A percentile compares a stretch with the other conserved stretches of the same genome.
Conservation (phyloP, 2,797 vertebrate genomes). For the Cyprinella venusta region DNA sequence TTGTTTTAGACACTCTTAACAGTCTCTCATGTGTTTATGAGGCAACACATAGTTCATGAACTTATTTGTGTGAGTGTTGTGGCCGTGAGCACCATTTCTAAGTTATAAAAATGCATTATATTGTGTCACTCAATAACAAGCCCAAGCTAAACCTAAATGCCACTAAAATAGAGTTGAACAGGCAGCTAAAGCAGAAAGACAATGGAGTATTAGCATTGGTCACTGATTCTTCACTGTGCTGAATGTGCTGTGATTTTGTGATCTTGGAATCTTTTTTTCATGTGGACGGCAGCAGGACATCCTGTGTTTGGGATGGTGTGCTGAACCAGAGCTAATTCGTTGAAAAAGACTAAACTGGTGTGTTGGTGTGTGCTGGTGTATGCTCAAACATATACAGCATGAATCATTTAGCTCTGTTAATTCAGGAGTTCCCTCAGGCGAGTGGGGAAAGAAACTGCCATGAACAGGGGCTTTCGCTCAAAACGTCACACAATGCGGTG, state of each 20-base stretch:
- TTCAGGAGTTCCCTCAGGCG: slow-evolving; percentile 39
- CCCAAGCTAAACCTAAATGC: not conserved
- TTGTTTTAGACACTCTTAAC: not conserved
- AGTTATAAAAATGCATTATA: not conserved
- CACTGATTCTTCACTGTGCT: slow-evolving; percentile 20
- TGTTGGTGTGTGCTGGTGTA: slow-evolving; percentile 8
- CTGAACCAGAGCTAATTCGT: not conserved
- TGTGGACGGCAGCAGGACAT: slow-evolving; percentile 10
- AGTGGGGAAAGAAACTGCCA: not conserved
- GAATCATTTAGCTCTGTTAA: slow-evolving; percentile 47
- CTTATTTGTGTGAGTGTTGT: not conserved
- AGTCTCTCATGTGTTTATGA: not conserved
- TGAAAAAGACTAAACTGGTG: not conserved
- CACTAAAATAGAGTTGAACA: not conserved
- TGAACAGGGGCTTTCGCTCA: slow-evolving; percentile 5
- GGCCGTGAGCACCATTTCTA: not conserved
- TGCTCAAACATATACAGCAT: not conserved
- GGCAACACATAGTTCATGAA: not conserved
- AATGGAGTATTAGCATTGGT: not conserved
- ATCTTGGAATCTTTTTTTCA: slow-evolving; percentile 6
- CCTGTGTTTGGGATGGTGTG: slow-evolving; percentile 8
- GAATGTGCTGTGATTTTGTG: not conserved
- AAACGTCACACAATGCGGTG: not conserved
- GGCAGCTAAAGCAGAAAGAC: not conserved
- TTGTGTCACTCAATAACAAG: not conserved